Percentiles rank a stretch among this genome's conserved stretches.
These are phyloP conservation scores for Dynastes grantii DNA, from an alignment of 2,888 invertebrate genomes.

Conservation along the genomic window DNA sequence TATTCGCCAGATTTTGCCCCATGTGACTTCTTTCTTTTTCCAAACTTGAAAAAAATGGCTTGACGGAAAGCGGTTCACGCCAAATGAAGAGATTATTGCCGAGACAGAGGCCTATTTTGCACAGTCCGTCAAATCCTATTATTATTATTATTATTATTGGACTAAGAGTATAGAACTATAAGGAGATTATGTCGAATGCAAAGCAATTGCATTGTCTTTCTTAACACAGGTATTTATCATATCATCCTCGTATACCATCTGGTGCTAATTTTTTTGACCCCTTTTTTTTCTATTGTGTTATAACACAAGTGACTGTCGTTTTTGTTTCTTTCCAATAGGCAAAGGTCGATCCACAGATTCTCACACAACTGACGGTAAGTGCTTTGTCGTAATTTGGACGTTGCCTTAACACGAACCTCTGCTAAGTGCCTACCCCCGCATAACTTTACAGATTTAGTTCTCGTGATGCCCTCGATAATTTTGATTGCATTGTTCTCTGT, in stretches of 20 bases:
- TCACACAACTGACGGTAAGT: slow-evolving; percentile 81
- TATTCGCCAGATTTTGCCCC: too few relatives aligned
- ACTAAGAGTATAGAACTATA: too few relatives aligned
- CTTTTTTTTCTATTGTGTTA: slow-evolving; percentile 53
- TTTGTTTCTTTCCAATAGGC: slow-evolving; percentile 73
- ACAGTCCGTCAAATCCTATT: too few relatives aligned
- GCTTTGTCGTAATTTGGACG: slow-evolving; percentile 55
- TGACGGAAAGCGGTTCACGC: too few relatives aligned
- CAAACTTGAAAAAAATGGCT: too few relatives aligned
- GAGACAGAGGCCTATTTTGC: too few relatives aligned
- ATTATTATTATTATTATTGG: too few relatives aligned
- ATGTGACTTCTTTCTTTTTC: too few relatives aligned
- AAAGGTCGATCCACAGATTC: slow-evolving; percentile 81
- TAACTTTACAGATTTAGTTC: neutral
- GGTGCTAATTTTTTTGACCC: slow-evolving; percentile 43
- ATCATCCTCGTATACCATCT: neutral
- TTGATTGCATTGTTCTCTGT: neutral
- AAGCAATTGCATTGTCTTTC: too few relatives aligned
- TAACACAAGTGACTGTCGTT: slow-evolving; percentile 58
- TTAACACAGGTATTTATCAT: too few relatives aligned
- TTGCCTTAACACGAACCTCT: slow-evolving; percentile 11
- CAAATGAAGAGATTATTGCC: too few relatives aligned
- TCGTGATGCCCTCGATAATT: neutral
- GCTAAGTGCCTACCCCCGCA: neutral
- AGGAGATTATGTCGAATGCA: too few relatives aligned